Evolutionary conservation across 2,888 invertebrate genomes (phyloP).

Genomic region (Myopa tessellatipennis): DNA sequence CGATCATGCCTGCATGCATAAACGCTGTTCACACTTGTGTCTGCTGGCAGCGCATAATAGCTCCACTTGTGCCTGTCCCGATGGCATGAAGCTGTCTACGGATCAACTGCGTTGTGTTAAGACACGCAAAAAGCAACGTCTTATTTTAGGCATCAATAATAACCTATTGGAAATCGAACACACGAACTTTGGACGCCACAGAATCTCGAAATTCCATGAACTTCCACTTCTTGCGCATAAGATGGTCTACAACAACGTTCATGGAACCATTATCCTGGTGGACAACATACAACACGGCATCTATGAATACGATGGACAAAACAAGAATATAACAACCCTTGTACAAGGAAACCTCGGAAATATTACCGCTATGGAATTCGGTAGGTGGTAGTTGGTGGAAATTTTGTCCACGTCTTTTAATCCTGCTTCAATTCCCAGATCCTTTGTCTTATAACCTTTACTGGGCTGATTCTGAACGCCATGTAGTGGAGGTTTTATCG

Average conservation of each 20-base stretch:
- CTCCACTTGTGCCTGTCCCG: conserved; percentile 81
- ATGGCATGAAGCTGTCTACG: conserved; percentile 73
- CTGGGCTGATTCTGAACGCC: conserved; percentile 75
- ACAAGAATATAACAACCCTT: conserved; percentile 58
- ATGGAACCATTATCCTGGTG: conserved; percentile 70
- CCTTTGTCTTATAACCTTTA: conserved; percentile 79
- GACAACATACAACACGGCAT: conserved; percentile 70
- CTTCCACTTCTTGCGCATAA: conserved; percentile 73
- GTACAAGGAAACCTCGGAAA: conserved; percentile 68
- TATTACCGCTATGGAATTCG: conserved; percentile 73
- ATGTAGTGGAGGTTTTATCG: conserved; percentile 76
- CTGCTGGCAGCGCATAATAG: conserved; percentile 73
- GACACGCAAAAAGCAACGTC: conserved; percentile 64
- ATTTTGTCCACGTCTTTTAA: background rate
- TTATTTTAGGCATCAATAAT: conserved; percentile 71
- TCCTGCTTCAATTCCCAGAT: conserved; percentile 69
- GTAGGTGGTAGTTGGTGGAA: conserved; percentile 59
- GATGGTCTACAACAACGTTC: conserved; percentile 75
- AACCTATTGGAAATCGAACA: conserved; percentile 75
- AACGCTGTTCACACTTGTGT: conserved; percentile 82
- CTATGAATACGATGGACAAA: conserved; percentile 63
- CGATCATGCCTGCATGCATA: conserved; percentile 73
- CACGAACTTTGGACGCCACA: conserved; percentile 76
- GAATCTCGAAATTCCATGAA: conserved; percentile 69
- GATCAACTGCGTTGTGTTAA: conserved; percentile 73